Percentiles rank a stretch among this genome's conserved stretches.
phyloP scores from a whole-genome alignment of 2,113 vertebrate species.

The Atrichornis clamosus region DNA sequence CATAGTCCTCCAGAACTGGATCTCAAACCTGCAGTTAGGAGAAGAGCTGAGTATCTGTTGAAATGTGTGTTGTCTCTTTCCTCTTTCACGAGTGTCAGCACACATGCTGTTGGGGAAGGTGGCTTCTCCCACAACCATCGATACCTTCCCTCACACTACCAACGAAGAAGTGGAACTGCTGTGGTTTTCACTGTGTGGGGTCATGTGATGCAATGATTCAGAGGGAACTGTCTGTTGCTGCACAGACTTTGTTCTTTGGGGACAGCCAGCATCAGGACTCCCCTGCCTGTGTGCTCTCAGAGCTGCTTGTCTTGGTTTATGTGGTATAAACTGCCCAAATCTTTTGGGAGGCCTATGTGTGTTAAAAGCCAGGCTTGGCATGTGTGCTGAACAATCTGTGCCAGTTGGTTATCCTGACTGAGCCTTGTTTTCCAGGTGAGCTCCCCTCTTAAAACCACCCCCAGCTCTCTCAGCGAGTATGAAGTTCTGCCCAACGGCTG shows the following conservation, averaged over 20 bases:
- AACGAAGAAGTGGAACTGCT: not conserved
- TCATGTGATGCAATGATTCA: not conserved
- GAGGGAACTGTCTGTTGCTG: not conserved
- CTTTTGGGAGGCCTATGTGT: not conserved
- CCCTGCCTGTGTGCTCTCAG: not conserved
- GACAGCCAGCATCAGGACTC: not conserved
- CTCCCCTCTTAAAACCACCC: conserved; percentile 83
- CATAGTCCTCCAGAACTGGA: not conserved
- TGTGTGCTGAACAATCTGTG: rapidly evolving
- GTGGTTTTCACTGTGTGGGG: not conserved
- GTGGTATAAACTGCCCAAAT: not conserved
- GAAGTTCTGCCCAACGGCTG: conserved; percentile 89
- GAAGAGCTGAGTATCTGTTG: not conserved
- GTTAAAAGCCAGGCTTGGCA: not conserved
- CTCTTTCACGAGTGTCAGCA: not conserved
- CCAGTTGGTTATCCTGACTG: not conserved
- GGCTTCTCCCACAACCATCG: not conserved
- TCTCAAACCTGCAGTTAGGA: not conserved
- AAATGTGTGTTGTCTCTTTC: not conserved
- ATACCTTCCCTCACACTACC: not conserved
- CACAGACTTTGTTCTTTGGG: not conserved
- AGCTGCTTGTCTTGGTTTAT: not conserved
- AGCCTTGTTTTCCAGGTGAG: conserved; percentile 82
- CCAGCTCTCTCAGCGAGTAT: conserved; percentile 84
- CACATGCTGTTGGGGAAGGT: not conserved